Base-by-base conservation (phyloP, 2,888 invertebrate genomes). In the Horisme vitalbata region DNA sequence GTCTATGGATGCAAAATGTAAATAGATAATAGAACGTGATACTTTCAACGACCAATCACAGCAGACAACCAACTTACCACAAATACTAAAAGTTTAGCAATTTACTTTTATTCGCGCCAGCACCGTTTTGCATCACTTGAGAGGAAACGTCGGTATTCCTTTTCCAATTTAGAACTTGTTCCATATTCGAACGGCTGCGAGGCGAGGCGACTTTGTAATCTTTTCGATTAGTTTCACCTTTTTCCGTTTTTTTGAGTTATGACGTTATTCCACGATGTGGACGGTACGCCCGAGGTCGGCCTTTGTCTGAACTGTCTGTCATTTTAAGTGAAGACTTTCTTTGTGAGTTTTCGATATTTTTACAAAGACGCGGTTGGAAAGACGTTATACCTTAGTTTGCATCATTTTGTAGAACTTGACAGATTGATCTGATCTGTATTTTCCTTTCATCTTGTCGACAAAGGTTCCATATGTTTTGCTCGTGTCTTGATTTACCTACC, bases 151-250 rank as follows among this genome's bases (percentile, higher is more conserved):
- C 65, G 66, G 75, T 71, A 68, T 74, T 76, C 71, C 76, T 63
- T 78, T 78, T 80, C 75, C 83, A 81, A 84, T 83, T 85, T 79
- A 75, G 56, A 79, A 81, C 76, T 83, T 81, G 75, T 78, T 75
- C 75, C 62, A 68, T 69, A 68, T 68, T 73, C 63, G 55, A 65
- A 60, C 55, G 54, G 41, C 59, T 49, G 61, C 57, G 65, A 54
- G 52, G 52, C 49, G 65, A 51, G 52, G 55, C 48, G 65, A 75
- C 65, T 74, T 72, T 55, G 64, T 59, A 67, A 64, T 57, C 45
- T 62, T 61, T 65, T 66, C 65, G 62, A 75, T 68, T 68, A 58
- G 63, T 61, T 68, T 63, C 50, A 58, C 56, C 56, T 61, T 65
- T 55, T 55, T 59, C 57, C 53, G 33, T 11, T 20, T 35, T 39